Percentiles rank a stretch among this genome's conserved stretches.
Conservation (phyloP, 2,113 vertebrate species). For the Sapajus apella region DNA sequence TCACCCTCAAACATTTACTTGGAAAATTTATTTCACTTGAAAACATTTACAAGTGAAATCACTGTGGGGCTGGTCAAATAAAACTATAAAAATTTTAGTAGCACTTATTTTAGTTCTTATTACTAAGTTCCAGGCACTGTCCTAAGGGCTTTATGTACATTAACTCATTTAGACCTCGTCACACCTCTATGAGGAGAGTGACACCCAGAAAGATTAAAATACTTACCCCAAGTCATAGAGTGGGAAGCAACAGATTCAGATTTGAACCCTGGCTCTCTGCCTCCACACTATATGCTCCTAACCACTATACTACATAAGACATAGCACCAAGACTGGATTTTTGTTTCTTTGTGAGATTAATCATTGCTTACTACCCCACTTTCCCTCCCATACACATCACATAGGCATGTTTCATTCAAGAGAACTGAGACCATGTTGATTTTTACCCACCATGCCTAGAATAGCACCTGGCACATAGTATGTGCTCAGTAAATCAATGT, state of each 20-base stretch:
- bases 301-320: accelerated
- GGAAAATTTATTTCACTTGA: not conserved
- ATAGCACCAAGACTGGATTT: not conserved
- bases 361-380: not conserved
- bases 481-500: not conserved
- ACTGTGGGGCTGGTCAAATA: not conserved
- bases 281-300: not conserved
- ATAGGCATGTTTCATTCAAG: not conserved
- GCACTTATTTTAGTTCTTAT: not conserved
- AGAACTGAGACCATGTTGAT: not conserved
- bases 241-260: not conserved
- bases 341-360: not conserved
- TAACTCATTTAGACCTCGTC: not conserved
- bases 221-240: accelerated
- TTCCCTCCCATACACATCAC: too few species aligned
- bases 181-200: not conserved
- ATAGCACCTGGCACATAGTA: not conserved
- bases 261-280: not conserved
- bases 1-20: not conserved
- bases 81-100: not conserved
- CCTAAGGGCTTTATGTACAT: not conserved
- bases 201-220: not conserved
- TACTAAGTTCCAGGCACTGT: not conserved
- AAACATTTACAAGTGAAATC: not conserved
- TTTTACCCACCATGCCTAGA: not conserved